phyloP scores from a whole-genome alignment of 2,888 invertebrate genomes.

The Atethmia centrago region DNA sequence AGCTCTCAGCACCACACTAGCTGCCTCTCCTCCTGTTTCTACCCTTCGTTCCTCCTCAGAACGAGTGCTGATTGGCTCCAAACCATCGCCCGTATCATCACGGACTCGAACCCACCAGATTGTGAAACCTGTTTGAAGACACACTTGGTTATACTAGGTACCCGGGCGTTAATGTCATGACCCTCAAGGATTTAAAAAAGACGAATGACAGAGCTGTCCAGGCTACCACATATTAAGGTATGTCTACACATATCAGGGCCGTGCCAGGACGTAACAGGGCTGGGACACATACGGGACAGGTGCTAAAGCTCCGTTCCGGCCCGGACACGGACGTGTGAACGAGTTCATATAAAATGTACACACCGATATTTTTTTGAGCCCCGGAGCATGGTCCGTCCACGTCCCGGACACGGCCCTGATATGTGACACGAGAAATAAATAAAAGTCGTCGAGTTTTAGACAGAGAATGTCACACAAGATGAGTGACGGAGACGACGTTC shows the following conservation, averaged over 20 bases:
- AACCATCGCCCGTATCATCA: slow-evolving; percentile 81
- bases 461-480: background rate
- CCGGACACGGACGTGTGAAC: background rate
- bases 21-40: slow-evolving; percentile 85
- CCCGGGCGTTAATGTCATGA: background rate
- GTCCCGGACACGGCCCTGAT: background rate
- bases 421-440: background rate
- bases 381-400: background rate
- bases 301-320: background rate
- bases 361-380: background rate
- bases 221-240: background rate
- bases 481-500: background rate
- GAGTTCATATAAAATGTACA: background rate
- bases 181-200: background rate
- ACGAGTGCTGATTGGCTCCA: slow-evolving; percentile 76
- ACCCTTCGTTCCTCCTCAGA: slow-evolving; percentile 83
- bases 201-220: background rate
- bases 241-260: background rate
- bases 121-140: slow-evolving; percentile 77
- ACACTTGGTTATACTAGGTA: background rate
- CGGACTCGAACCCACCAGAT: slow-evolving; percentile 86
- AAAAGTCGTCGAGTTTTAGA: background rate
- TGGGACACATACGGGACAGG: background rate
- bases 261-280: background rate
- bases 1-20: slow-evolving; percentile 80